Evolutionary conservation across 2,888 invertebrate genomes (phyloP), one percentile per base, ranked within the genome.

Genomic region (Drosophila subquinaria): DNA sequence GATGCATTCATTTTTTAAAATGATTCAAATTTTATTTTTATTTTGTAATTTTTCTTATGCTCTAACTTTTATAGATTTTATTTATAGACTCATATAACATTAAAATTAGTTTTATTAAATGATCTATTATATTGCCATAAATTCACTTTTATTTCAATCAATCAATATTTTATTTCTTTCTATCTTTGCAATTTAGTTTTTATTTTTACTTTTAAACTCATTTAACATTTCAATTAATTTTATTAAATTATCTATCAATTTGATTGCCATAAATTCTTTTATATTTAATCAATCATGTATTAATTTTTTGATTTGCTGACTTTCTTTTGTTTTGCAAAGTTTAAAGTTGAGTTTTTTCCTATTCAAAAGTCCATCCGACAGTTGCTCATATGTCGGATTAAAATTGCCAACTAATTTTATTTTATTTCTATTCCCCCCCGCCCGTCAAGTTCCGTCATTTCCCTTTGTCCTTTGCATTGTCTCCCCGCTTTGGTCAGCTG

Each of bases 351-450:
- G 36, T 42, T 40, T 50, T 40, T 50, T 38, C 23, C 30, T 6
- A 30, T 45, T 40, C 17, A 62, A 79, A 75, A 60, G 42, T 55
- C 59, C 27, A 59, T 40, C 63, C 50, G 72, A 78, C 76, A 76
- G 76, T 77, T 42, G 53, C 76, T 79, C 72, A 76, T 64, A 72
- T 78, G 76, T 78, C 76, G 53, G 76, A 71, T 68, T 72, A 48
- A 56, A 80, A 63, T 72, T 76, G 67, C 45, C 68, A 79, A 79
- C 77, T 70, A 79, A 78, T 79, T 79, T 65, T 60, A 76, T 76
- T 76, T 69, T 70, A 74, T 69, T 79, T 69, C 42, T 23, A 11
- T 30, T 30, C 59, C 59, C 2, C 10, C 27, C 30, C n/a, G n/a
- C 17, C 23, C 17, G 23, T 11, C 4, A 27, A 6, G 30, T 4